These are phyloP conservation scores for Caligus rogercresseyi DNA, from an alignment of 1,140 invertebrate genomes.

Conservation along the genomic window DNA sequence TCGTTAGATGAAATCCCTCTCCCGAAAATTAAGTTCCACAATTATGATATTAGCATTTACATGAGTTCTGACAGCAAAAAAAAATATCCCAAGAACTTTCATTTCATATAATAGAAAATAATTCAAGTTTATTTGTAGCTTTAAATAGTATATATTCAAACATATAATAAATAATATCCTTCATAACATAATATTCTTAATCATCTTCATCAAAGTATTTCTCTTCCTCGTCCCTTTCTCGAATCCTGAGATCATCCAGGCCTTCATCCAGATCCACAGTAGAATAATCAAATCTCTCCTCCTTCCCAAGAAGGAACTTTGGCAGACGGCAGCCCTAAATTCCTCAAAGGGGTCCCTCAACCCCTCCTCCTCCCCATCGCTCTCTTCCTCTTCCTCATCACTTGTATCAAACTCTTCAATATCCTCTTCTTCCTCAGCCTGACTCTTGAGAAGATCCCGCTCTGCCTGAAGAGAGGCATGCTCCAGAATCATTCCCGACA, in stretches of 20 bases:
- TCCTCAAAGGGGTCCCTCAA: neutral
- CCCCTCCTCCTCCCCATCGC: neutral
- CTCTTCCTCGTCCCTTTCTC: slow-evolving; percentile 18
- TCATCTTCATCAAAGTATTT: neutral
- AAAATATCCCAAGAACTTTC: too few relatives aligned
- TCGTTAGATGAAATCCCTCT: too few relatives aligned
- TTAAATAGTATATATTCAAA: too few relatives aligned
- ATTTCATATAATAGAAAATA: too few relatives aligned
- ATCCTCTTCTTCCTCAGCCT: neutral
- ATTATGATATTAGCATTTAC: too few relatives aligned
- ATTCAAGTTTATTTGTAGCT: too few relatives aligned
- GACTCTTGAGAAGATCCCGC: neutral
- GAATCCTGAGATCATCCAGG: neutral
- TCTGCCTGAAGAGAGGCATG: neutral
- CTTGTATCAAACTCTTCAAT: neutral
- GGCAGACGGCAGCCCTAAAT: neutral
- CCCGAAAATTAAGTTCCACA: too few relatives aligned
- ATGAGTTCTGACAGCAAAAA: too few relatives aligned
- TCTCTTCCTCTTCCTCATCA: neutral
- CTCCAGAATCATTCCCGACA: neutral
- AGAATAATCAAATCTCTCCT: neutral
- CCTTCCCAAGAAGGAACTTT: neutral
- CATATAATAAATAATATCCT: neutral
- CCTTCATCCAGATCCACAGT: neutral
- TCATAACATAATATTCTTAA: neutral